A percentile compares a stretch with the other conserved stretches of the same genome.
Evolutionary conservation across 2,797 vertebrate genomes (phyloP).

Genomic region (Lithobates pipiens): DNA sequence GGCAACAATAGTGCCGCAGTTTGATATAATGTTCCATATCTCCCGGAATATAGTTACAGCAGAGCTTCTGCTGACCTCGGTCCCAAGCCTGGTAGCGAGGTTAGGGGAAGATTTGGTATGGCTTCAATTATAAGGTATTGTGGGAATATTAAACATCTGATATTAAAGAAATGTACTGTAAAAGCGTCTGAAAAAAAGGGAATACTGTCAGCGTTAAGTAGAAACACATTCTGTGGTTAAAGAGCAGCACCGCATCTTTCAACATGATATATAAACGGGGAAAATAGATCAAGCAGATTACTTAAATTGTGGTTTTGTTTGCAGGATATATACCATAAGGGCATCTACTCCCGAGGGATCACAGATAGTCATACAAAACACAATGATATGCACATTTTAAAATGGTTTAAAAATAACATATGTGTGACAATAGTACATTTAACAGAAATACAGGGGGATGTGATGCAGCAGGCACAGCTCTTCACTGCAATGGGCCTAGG

Average conservation of each 20-base stretch:
- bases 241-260: constrained; percentile 34
- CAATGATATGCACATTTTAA: not conserved
- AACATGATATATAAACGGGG: constrained; percentile 37
- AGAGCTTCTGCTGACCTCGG: not conserved
- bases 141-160: constrained; percentile 43
- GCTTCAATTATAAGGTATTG: constrained; percentile 27
- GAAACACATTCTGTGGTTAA: constrained; percentile 44
- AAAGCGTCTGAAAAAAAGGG: constrained; percentile 8
- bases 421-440: not conserved
- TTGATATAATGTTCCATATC: not conserved
- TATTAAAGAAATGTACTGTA: constrained; percentile 16
- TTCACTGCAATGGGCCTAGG: too few species aligned
- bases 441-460: too few species aligned
- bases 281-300: constrained; percentile 49
- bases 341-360: constrained; percentile 25
- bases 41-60: not conserved
- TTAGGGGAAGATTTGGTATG: constrained; percentile 20
- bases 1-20: not conserved
- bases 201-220: constrained; percentile 41
- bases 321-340: constrained; percentile 42
- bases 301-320: constrained; percentile 50
- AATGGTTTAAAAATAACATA: constrained; percentile 1
- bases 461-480: too few species aligned
- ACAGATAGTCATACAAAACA: not conserved
- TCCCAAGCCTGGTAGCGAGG: not conserved